phyloP scores from a whole-genome alignment of 2,797 vertebrate genomes.

The Tauraco hartlaubi region DNA sequence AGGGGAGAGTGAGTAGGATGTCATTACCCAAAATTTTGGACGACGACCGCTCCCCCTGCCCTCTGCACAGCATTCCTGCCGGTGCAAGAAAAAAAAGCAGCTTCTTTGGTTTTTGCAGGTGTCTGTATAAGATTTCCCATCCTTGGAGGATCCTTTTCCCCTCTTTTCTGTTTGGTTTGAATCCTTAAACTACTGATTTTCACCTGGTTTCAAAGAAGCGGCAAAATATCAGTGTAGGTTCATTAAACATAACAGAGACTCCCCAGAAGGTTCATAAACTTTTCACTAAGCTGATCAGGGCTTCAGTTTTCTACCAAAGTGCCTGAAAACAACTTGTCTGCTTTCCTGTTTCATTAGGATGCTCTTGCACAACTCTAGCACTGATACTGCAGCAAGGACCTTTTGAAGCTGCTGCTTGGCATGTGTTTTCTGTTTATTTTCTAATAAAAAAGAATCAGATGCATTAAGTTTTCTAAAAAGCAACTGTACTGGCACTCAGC shows the following conservation, averaged over 20 bases:
- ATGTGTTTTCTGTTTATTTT: slow-evolving; percentile 45
- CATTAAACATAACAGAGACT: fast-evolving
- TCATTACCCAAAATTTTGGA: not conserved
- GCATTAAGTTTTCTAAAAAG: slow-evolving; percentile 14
- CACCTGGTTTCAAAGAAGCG: not conserved
- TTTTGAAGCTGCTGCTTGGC: slow-evolving; percentile 27
- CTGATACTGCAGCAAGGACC: not conserved
- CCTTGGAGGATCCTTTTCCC: not conserved
- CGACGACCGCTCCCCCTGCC: fast-evolving
- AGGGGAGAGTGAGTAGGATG: not conserved
- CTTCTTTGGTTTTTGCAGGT: not conserved
- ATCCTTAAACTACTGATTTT: not conserved
- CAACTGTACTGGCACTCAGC: not conserved
- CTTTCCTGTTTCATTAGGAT: not conserved
- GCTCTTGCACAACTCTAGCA: not conserved
- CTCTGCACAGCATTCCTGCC: not conserved
- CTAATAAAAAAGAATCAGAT: slow-evolving; percentile 28
- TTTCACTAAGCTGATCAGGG: slow-evolving; percentile 14
- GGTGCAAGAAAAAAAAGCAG: not conserved
- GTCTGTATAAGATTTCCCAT: not conserved
- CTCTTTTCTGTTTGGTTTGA: not conserved
- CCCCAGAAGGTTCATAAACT: slow-evolving; percentile 32
- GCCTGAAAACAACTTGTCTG: not conserved
- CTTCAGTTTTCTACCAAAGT: not conserved
- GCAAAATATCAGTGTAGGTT: not conserved